Percentiles rank a stretch among this genome's conserved stretches.
These are phyloP conservation scores for Triplophysa dalaica DNA, from an alignment of 2,113 vertebrate genomes.

Conservation along the genomic window DNA sequence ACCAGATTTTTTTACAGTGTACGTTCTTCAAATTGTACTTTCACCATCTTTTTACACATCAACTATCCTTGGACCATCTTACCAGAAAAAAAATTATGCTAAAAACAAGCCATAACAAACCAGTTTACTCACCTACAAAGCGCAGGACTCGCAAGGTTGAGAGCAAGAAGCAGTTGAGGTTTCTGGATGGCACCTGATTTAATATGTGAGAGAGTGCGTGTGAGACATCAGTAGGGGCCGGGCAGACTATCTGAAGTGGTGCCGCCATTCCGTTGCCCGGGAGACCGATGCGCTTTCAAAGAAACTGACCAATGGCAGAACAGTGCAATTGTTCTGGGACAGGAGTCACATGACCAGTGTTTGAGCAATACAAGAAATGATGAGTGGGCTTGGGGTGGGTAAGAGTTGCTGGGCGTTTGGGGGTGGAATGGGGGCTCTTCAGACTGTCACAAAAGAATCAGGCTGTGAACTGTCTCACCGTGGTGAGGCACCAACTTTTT, in stretches of 20 bases:
- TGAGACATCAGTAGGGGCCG: conserved; percentile 46
- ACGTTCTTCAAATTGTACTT: not conserved
- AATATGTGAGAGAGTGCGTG: conserved; percentile 61
- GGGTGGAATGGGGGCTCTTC: conserved; percentile 43
- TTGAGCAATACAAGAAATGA: conserved; percentile 53
- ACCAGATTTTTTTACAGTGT: too few species aligned
- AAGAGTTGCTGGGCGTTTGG: not conserved
- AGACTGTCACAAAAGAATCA: conserved; percentile 51
- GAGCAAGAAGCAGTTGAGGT: conserved; percentile 50
- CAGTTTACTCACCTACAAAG: conserved; percentile 1
- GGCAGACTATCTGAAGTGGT: conserved; percentile 70
- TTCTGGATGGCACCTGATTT: conserved; percentile 54
- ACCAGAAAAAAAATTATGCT: not conserved
- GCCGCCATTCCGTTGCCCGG: conserved; percentile 74
- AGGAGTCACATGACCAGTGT: conserved; percentile 77
- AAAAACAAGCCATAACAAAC: not conserved
- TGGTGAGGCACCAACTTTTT: conserved; percentile 17
- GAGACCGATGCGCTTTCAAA: conserved; percentile 80
- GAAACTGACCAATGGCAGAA: conserved; percentile 73
- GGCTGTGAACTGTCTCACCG: conserved; percentile 36
- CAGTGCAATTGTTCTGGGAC: conserved; percentile 73
- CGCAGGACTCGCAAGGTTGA: not conserved
- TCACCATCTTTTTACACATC: too few species aligned
- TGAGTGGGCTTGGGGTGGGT: conserved; percentile 9
- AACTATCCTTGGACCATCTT: too few species aligned